Conservation (phyloP, 2,888 invertebrate genomes). For the Nematopogon swammerdamellus region DNA sequence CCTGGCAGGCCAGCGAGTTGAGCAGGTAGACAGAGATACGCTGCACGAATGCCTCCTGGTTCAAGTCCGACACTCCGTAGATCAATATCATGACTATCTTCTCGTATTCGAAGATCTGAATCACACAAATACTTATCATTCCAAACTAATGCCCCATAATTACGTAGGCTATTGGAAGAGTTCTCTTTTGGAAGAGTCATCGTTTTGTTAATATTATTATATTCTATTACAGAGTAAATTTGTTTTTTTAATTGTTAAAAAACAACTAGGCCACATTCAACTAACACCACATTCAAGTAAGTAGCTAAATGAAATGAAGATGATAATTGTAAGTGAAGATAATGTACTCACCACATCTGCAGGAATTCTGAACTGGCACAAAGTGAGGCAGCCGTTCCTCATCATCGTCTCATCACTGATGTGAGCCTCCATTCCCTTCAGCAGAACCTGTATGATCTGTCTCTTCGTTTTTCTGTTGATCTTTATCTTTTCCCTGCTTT, state of each 20-base stretch:
- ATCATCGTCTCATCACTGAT: slow-evolving; percentile 89
- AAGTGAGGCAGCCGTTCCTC: slow-evolving; percentile 91
- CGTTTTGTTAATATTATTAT: too few species aligned
- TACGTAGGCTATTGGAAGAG: too few species aligned
- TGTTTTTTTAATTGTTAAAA: too few species aligned
- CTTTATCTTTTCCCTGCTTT: slow-evolving; percentile 74
- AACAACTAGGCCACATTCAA: too few species aligned
- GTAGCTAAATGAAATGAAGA: too few species aligned
- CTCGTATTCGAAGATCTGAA: slow-evolving; percentile 85
- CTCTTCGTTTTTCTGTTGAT: slow-evolving; percentile 72
- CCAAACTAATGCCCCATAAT: too few species aligned
- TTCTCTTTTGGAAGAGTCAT: too few species aligned
- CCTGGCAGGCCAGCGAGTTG: slow-evolving; percentile 95
- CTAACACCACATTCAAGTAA: too few species aligned
- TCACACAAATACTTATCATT: too few species aligned
- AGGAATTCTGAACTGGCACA: slow-evolving; percentile 94
- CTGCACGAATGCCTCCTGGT: slow-evolving; percentile 89
- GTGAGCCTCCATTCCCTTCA: slow-evolving; percentile 88
- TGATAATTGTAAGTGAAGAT: too few species aligned
- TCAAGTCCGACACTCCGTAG: slow-evolving; percentile 75
- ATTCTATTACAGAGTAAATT: too few species aligned
- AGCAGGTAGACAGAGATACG: slow-evolving; percentile 92
- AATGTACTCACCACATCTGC: slow-evolving; percentile 83
- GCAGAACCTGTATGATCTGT: slow-evolving; percentile 75
- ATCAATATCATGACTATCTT: slow-evolving; percentile 80